Evolutionary conservation across 2,797 vertebrate species (phyloP).

Genomic region (Lemur catta): DNA sequence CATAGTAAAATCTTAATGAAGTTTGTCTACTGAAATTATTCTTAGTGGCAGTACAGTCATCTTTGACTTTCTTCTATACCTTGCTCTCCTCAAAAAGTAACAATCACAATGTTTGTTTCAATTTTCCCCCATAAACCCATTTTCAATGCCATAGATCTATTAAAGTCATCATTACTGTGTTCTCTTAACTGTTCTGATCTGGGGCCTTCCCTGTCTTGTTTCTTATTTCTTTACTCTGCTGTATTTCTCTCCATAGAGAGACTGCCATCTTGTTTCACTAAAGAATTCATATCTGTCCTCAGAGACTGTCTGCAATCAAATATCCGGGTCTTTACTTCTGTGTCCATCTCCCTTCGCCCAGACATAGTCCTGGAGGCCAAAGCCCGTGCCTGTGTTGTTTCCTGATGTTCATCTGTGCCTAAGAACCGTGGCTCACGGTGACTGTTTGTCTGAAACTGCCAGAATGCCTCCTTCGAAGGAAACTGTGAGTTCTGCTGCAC

Average conservation of each 20-base stretch:
- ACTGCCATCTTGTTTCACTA: too few relatives aligned
- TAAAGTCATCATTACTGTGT: background rate
- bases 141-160: background rate
- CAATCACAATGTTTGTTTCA: background rate
- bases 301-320: background rate
- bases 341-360: background rate
- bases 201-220: background rate
- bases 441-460: background rate
- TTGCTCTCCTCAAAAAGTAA: background rate
- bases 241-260: background rate
- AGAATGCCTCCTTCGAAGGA: background rate
- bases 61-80: background rate
- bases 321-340: background rate
- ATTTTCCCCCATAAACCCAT: background rate
- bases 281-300: too few relatives aligned
- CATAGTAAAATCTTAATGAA: background rate
- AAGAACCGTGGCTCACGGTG: background rate
- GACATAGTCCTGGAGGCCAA: background rate
- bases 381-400: background rate
- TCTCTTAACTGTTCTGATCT: background rate
- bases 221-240: background rate
- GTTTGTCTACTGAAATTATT: background rate
- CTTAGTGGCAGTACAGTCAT: background rate
- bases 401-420: background rate
- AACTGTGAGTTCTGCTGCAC: background rate